These are phyloP conservation scores for Lasioglossum villosulum DNA, from an alignment of 2,888 invertebrate species.

Conservation along the genomic window DNA sequence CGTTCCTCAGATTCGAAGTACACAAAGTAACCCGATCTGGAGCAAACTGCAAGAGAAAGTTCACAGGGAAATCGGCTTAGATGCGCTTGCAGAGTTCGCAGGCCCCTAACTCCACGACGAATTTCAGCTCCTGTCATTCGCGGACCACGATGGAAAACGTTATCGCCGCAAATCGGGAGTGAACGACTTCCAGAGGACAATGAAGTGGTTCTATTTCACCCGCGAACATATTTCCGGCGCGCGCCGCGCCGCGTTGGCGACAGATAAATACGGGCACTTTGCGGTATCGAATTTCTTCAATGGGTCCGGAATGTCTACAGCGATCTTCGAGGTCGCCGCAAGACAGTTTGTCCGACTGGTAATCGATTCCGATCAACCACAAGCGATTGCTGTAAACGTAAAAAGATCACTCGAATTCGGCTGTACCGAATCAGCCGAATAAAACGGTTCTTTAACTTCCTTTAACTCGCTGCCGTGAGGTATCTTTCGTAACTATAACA, in stretches of 20 bases:
- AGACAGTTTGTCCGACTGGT: constrained; percentile 67
- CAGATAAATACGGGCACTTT: constrained; percentile 43
- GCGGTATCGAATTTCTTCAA: constrained; percentile 44
- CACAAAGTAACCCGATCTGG: constrained; percentile 6
- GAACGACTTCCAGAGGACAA: constrained; percentile 1
- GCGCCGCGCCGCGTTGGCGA: neutral
- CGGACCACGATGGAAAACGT: neutral
- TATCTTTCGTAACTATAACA: neutral
- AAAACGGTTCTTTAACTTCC: neutral
- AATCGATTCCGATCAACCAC: constrained; percentile 72
- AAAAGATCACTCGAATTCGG: neutral
- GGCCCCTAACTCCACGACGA: neutral
- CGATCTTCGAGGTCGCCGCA: constrained; percentile 56
- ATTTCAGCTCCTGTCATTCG: neutral
- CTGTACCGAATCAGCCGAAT: neutral
- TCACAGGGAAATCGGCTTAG: constrained; percentile 22
- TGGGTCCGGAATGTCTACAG: constrained; percentile 46
- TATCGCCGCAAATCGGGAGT: neutral
- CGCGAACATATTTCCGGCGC: constrained; percentile 19
- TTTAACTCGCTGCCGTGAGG: neutral
- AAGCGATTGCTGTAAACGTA: constrained; percentile 48
- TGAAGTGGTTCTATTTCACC: neutral
- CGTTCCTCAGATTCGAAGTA: neutral
- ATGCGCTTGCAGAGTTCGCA: neutral
- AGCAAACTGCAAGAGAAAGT: constrained; percentile 11